phyloP scores from a whole-genome alignment of 2,888 invertebrate genomes.

The Agriopis leucophaearia region DNA sequence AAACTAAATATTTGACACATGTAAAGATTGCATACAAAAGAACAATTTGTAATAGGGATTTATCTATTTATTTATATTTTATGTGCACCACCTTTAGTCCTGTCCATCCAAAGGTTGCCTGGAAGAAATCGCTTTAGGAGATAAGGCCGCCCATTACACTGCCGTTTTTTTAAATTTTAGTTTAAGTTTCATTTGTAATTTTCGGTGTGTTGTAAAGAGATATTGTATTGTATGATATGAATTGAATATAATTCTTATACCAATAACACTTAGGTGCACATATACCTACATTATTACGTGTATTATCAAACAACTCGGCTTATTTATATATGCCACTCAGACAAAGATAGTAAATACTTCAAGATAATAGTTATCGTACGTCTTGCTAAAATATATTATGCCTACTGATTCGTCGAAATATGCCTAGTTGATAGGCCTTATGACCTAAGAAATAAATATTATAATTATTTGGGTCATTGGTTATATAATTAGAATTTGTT shows the following conservation, averaged over 20 bases:
- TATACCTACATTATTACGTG: not conserved
- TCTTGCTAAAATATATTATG: conserved; percentile 27
- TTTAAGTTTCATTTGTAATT: too few relatives aligned
- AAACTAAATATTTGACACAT: conserved; percentile 13
- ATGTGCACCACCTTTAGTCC: too few relatives aligned
- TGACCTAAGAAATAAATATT: not conserved
- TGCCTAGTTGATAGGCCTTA: conserved; percentile 1
- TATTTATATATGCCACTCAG: conserved; percentile 43
- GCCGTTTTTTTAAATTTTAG: too few relatives aligned
- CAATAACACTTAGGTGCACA: not conserved
- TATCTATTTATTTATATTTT: too few relatives aligned
- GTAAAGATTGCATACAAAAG: conserved; percentile 1
- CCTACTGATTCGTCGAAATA: not conserved
- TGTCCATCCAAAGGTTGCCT: too few relatives aligned
- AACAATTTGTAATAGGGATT: too few relatives aligned
- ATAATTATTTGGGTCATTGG: conserved; percentile 1
- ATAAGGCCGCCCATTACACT: too few relatives aligned
- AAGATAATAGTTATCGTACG: conserved; percentile 46
- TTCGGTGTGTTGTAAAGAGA: too few relatives aligned
- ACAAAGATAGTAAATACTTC: conserved; percentile 39
- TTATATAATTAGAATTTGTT: not conserved
- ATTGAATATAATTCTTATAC: not conserved
- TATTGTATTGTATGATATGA: too few relatives aligned
- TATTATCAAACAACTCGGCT: conserved; percentile 38
- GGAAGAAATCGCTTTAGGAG: too few relatives aligned